phyloP scores from a whole-genome alignment of 2,797 vertebrate species.

The Tarsius wallacei region DNA sequence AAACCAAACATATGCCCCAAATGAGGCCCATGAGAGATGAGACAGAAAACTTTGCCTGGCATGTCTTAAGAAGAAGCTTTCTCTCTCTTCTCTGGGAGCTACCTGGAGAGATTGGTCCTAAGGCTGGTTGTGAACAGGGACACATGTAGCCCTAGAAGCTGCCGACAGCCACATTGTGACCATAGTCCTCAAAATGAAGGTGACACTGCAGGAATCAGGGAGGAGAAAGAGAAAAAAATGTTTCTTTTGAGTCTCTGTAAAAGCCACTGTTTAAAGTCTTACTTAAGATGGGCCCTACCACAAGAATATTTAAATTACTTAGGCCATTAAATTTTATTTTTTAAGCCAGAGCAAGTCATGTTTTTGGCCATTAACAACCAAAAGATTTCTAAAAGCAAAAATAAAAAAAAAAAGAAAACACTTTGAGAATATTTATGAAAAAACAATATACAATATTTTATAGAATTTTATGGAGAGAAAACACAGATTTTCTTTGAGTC shows the following conservation, averaged over 20 bases:
- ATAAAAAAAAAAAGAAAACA: neutral
- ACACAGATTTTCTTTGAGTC: neutral
- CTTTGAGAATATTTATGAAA: constrained; percentile 5
- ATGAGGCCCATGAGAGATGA: accelerated
- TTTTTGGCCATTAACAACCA: constrained; percentile 16
- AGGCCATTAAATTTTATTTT: constrained; percentile 66
- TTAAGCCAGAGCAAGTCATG: constrained; percentile 22
- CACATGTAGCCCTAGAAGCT: accelerated
- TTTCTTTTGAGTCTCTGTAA: neutral
- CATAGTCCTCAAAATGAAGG: neutral
- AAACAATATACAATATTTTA: neutral
- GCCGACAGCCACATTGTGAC: neutral
- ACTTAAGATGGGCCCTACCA: neutral
- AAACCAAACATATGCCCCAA: accelerated
- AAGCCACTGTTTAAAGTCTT: neutral
- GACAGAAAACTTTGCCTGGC: neutral
- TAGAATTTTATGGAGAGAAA: neutral
- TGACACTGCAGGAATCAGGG: neutral
- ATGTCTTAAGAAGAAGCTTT: neutral
- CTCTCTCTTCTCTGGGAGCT: neutral
- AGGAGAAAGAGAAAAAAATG: neutral
- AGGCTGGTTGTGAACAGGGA: neutral
- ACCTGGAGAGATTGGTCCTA: neutral
- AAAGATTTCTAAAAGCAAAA: constrained; percentile 61
- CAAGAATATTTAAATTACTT: constrained; percentile 15